These are phyloP conservation scores for Sitophilus oryzae DNA, from an alignment of 1,140 invertebrate species.

Conservation along the genomic window DNA sequence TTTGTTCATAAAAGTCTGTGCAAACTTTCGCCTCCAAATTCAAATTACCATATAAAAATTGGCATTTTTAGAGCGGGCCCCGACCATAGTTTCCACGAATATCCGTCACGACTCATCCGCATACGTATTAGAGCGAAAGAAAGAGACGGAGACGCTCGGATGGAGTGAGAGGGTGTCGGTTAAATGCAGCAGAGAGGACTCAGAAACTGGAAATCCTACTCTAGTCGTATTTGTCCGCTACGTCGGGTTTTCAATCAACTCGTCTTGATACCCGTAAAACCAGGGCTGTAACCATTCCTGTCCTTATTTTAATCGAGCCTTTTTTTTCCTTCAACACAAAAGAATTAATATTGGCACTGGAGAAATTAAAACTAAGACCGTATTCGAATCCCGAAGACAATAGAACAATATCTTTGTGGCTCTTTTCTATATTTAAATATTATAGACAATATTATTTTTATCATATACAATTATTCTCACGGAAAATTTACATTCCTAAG, in stretches of 20 bases:
- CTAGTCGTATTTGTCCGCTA: slow-evolving; percentile 42
- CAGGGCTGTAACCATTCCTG: slow-evolving; percentile 35
- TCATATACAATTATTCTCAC: too few species aligned
- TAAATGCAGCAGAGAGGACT: slow-evolving; percentile 37
- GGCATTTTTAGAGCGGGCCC: too few species aligned
- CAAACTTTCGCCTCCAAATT: too few species aligned
- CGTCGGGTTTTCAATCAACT: slow-evolving; percentile 43
- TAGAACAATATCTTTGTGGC: too few species aligned
- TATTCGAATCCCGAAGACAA: neutral
- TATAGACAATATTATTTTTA: too few species aligned
- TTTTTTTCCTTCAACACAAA: slow-evolving; percentile 31
- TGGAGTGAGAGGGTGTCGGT: slow-evolving; percentile 30
- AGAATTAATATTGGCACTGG: slow-evolving; percentile 23
- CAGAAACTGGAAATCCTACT: slow-evolving; percentile 40
- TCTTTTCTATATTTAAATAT: too few species aligned
- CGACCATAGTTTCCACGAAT: neutral
- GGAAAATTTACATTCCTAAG: too few species aligned
- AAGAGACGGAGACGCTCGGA: slow-evolving; percentile 5
- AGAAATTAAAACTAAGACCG: slow-evolving; percentile 23
- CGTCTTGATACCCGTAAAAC: slow-evolving; percentile 39
- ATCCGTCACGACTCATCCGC: neutral
- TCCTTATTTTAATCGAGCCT: slow-evolving; percentile 27
- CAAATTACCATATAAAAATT: too few species aligned
- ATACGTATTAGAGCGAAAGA: slow-evolving; percentile 13
- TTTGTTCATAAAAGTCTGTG: too few species aligned